These are phyloP conservation scores for Actias luna DNA, from an alignment of 2,888 invertebrate genomes.

Conservation along the genomic window DNA sequence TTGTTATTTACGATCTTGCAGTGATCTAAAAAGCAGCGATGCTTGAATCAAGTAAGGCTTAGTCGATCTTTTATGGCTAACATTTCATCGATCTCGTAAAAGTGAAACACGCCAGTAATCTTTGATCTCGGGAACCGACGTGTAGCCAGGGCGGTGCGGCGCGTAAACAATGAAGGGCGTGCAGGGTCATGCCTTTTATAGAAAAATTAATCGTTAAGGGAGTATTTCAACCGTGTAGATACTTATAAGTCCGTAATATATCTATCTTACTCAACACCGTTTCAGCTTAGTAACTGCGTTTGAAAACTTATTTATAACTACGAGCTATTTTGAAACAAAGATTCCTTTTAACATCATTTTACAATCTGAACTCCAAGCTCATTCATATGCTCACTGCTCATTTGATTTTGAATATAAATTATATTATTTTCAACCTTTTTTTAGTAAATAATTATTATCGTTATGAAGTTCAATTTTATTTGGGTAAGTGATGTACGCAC, in stretches of 20 bases:
- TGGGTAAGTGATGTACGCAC: too few species aligned
- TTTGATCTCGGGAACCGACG: constrained; percentile 53
- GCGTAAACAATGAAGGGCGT: constrained; percentile 39
- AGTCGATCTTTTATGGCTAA: constrained; percentile 36
- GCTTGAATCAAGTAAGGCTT: constrained; percentile 35
- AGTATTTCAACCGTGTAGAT: constrained; percentile 20
- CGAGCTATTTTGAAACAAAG: constrained; percentile 9
- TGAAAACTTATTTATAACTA: not conserved
- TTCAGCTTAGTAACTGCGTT: constrained; percentile 9
- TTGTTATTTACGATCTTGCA: constrained; percentile 3
- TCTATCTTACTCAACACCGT: constrained; percentile 5
- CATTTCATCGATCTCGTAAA: constrained; percentile 63
- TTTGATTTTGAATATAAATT: too few species aligned
- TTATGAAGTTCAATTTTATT: too few species aligned
- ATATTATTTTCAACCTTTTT: too few species aligned
- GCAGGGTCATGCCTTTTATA: constrained; percentile 25
- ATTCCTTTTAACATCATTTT: constrained; percentile 1
- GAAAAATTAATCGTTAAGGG: constrained; percentile 25
- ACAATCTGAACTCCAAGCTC: not conserved
- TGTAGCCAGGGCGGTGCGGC: constrained; percentile 25
- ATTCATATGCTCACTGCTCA: not conserved
- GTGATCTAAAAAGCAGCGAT: constrained; percentile 31
- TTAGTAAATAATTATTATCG: too few species aligned
- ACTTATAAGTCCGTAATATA: constrained; percentile 10
- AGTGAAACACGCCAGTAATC: constrained; percentile 43